Percentiles rank a stretch among this genome's conserved stretches.
These are phyloP conservation scores for Promerops cafer DNA, from an alignment of 2,113 vertebrate species.

Conservation along the genomic window DNA sequence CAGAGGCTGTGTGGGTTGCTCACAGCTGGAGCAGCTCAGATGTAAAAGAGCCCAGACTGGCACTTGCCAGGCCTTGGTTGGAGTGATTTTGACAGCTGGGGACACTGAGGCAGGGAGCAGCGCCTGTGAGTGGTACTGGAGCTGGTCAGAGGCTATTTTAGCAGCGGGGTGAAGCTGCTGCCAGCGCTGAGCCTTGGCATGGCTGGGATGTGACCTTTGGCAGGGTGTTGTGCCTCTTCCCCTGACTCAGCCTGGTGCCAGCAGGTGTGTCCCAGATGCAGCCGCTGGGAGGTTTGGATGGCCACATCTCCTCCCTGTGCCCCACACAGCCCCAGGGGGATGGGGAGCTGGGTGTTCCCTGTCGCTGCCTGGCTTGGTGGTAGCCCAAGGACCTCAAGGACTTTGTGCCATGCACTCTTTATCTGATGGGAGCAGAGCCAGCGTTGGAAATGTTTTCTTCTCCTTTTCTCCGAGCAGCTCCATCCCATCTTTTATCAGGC, in stretches of 20 bases:
- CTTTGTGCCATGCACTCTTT: background rate
- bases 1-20: background rate
- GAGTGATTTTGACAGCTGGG: background rate
- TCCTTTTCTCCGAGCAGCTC: background rate
- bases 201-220: rapidly evolving
- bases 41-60: background rate
- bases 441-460: rapidly evolving
- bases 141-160: background rate
- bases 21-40: background rate
- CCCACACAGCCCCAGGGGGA: rapidly evolving
- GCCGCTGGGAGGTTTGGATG: background rate
- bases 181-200: background rate
- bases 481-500: background rate
- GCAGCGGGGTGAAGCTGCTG: background rate
- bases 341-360: background rate
- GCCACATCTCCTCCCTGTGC: background rate
- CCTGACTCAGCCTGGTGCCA: rapidly evolving
- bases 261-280: background rate
- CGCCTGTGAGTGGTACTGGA: background rate
- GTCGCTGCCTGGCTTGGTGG: background rate
- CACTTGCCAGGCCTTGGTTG: background rate
- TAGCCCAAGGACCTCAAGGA: background rate
- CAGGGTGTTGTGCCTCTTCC: background rate
- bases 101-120: background rate
- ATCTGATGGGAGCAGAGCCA: conserved; percentile 37